These are phyloP conservation scores for Anabacerthia variegaticeps DNA, from an alignment of 2,797 vertebrate species.

Conservation along the genomic window DNA sequence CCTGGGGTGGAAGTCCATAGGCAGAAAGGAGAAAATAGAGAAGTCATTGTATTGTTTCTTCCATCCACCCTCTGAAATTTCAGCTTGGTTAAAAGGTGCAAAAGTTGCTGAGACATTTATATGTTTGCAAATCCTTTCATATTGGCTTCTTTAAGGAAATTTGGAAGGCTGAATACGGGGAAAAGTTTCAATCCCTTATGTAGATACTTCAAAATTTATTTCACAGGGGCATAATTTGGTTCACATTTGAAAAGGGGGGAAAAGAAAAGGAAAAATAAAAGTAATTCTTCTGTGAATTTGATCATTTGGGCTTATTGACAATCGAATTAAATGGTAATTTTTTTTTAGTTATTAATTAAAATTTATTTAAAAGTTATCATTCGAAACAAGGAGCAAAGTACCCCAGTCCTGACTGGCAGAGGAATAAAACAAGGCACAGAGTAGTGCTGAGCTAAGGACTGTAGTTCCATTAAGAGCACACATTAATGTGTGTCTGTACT, in stretches of 20 bases:
- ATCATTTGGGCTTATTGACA: background rate
- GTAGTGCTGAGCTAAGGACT: background rate
- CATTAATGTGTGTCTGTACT: background rate
- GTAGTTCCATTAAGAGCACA: background rate
- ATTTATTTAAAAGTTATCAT: background rate
- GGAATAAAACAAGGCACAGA: background rate
- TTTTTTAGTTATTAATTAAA: background rate
- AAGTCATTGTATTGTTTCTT: background rate
- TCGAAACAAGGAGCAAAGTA: fast-evolving
- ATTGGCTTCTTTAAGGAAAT: background rate
- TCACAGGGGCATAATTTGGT: background rate
- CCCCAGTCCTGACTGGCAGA: background rate
- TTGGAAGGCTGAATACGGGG: no score
- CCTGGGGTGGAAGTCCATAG: background rate
- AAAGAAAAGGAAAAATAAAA: background rate
- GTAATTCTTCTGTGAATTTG: background rate
- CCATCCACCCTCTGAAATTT: background rate
- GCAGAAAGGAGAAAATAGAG: background rate
- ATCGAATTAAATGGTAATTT: background rate
- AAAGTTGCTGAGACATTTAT: background rate
- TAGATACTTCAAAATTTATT: background rate
- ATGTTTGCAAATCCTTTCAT: background rate
- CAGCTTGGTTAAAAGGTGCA: background rate
- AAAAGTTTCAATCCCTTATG: background rate
- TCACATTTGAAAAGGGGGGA: fast-evolving